Base-by-base conservation (phyloP, 1,140 invertebrate genomes). In the Microplitis demolitor region DNA sequence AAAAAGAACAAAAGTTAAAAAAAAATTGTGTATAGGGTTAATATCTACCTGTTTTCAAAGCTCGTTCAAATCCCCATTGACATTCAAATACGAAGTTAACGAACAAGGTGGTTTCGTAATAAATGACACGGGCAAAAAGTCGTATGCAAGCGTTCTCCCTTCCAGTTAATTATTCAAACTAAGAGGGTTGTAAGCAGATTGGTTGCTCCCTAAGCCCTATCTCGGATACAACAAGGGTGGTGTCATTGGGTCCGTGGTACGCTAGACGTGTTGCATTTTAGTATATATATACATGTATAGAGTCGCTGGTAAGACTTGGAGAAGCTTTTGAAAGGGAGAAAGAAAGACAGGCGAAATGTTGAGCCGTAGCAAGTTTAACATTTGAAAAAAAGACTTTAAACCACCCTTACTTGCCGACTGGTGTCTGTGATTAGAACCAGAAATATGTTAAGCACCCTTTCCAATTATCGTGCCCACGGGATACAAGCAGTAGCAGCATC, bases 171-270 rank as follows among this genome's bases (percentile, higher is more conserved):
- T 87, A 87, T 86, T 87, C 85, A 82, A 80, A 77, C 80, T 83
- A 85, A 85, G 84, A 82, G 85, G 84, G 81, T 83, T 79, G 80
- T 86, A 87, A 86, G 84, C 84, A 87, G 84, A 85, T 86, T 86
- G 84, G 82, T 83, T 81, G 82, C 82, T 82, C 83, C 84, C 81
- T 81, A 82, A 85, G 80, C 78, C 76, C 79, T 79, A 79, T 83
- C 80, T 81, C 78, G 77, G 77, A 71, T 78, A 74, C 74, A 77
- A 78, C 78, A 81, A 81, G 81, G 81, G 80, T 79, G 78, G 76
- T 73, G 76, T 78, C 77, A 71, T 74, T 74, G 76, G 62, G 34
- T 60, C 53, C 50, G 45, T 69, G 31, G 45, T 63, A 24, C 6
- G 39, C 63, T 34, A 51, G 50, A 45, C 60, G 16, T 51, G 51